Conservation (phyloP, 2,113 vertebrate species). For the Solea solea region DNA sequence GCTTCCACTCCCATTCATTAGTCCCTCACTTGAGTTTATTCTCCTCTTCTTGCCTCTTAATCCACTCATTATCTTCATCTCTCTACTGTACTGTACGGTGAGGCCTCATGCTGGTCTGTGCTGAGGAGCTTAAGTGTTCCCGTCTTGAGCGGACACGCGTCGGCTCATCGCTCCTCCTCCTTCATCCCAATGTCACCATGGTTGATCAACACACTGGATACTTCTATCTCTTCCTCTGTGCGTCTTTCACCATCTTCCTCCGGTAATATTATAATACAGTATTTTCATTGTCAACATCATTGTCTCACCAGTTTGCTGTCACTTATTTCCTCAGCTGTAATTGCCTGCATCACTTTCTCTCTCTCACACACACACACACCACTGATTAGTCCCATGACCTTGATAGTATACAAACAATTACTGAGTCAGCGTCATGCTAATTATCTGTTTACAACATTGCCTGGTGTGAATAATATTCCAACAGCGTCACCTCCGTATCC, state of each 20-base stretch:
- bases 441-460: slow-evolving; percentile 36
- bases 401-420: slow-evolving; percentile 56
- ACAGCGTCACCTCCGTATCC: not conserved
- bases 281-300: slow-evolving; percentile 13
- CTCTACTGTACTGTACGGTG: slow-evolving; percentile 23
- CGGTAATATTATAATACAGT: slow-evolving; percentile 9
- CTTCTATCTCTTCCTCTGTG: not conserved
- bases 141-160: slow-evolving; percentile 73
- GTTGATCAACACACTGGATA: slow-evolving; percentile 10
- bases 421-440: slow-evolving; percentile 56
- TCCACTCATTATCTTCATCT: slow-evolving; percentile 5
- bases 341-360: slow-evolving; percentile 4
- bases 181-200: slow-evolving; percentile 29
- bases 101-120: slow-evolving; percentile 36
- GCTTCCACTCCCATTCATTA: not conserved
- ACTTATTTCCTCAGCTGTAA: not conserved
- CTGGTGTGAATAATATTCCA: slow-evolving; percentile 8
- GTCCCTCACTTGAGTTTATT: not conserved
- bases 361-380: not conserved
- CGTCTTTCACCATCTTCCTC: slow-evolving; percentile 1
- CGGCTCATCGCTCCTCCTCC: slow-evolving; percentile 23
- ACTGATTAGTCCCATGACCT: slow-evolving; percentile 59
- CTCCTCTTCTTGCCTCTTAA: not conserved
- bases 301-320: slow-evolving; percentile 14
- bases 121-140: slow-evolving; percentile 56